Evolutionary conservation across 1,140 invertebrate species (phyloP), one percentile per base, ranked within the genome.

Genomic region (Zaprionus nigranus): DNA sequence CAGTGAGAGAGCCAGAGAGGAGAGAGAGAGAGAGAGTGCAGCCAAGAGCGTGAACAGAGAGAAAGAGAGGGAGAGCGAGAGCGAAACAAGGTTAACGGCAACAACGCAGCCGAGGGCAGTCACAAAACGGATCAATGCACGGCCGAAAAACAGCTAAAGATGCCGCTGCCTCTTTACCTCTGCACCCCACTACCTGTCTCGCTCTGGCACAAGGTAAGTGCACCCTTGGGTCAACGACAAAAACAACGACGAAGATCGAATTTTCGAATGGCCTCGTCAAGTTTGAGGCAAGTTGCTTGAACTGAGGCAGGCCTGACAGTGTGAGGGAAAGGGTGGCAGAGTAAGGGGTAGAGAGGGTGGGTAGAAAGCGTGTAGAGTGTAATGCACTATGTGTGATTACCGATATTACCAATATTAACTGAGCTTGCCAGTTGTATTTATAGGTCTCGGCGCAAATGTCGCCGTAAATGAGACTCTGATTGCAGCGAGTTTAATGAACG

Each of bases 141-240:
- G 30, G 15, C 20, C n/a, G 30, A 59, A 66, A 40, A 58, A 66
- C 43, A 64, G 34, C 22, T 56, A 24, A 30, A 24, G 13, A 56
- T 22, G 7, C 12, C 57, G 64, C 15, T 65, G 60, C 72, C 67
- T 64, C 38, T 40, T n/a, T 1, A 7, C 3, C 40, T 46, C 40
- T 3, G 0, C 38, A n/a, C 15, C 15, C 15, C 36, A 5, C 36
- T 40, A 2, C 38, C 38, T 46, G 62, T 68, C 59, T 60, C 26
- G 43, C 43, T 51, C 43, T 59, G 40, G 24, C 26, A 65, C 84
- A 90, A 90, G 85, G 85, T 90, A 90, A 90, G 67, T 90, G 85
- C 85, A 90, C 85, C 85, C 79, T 79, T 85, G 82, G 86, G 86
- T 90, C 85, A 90, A 85, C 90, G 86, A 72, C 71, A 90, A 78